These are phyloP conservation scores for Scaptomyza pallida DNA, from an alignment of 1,140 invertebrate species.

Conservation along the genomic window DNA sequence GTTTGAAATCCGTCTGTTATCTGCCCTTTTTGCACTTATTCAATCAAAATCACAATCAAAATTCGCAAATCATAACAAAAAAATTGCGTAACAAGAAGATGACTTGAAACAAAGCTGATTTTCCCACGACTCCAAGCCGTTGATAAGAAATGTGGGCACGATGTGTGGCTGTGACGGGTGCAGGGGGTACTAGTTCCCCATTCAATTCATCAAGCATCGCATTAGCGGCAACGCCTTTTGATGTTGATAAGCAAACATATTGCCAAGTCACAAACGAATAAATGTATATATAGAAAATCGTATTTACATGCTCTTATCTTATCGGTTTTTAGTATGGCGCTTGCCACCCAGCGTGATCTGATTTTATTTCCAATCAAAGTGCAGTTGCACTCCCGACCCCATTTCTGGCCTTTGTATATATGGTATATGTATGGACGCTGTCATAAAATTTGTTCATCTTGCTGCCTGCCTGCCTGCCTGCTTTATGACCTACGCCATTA, in stretches of 20 bases:
- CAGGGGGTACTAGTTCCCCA: not conserved
- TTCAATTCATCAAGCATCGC: slow-evolving; percentile 29
- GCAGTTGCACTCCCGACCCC: slow-evolving; percentile 27
- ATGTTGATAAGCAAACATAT: slow-evolving; percentile 51
- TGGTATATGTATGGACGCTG: not conserved
- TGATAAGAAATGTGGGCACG: not conserved
- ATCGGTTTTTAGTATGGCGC: too few species aligned
- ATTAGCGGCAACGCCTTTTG: slow-evolving; percentile 37
- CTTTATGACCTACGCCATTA: slow-evolving; percentile 24
- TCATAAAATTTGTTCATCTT: slow-evolving; percentile 36
- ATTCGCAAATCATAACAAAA: slow-evolving; percentile 13
- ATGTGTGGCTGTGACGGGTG: not conserved
- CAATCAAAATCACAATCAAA: slow-evolving; percentile 68
- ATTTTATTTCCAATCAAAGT: slow-evolving; percentile 59
- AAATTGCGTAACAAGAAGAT: slow-evolving; percentile 45
- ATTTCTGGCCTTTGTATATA: not conserved
- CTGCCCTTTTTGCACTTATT: slow-evolving; percentile 70
- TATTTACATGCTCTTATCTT: too few species aligned
- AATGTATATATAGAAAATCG: not conserved
- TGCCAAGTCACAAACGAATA: slow-evolving; percentile 21
- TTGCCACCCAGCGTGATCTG: slow-evolving; percentile 16
- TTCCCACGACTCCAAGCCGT: not conserved
- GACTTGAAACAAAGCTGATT: slow-evolving; percentile 22
- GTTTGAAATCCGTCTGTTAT: slow-evolving; percentile 29
- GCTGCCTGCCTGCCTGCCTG: slow-evolving; percentile 1